Evolutionary conservation across 2,888 invertebrate species (phyloP).

Genomic region (Orchesellides sinensis): DNA sequence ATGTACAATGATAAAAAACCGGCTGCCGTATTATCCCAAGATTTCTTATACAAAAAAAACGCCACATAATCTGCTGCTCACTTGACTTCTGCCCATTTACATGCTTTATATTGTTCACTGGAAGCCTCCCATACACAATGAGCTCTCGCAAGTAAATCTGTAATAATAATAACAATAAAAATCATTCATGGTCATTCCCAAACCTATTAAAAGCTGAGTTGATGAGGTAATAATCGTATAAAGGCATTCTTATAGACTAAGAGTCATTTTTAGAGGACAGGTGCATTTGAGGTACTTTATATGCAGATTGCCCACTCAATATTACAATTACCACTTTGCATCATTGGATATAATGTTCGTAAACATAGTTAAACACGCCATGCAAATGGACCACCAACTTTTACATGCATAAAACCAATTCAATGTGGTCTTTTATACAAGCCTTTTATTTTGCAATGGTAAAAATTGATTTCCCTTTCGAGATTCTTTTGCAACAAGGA

Average conservation of each 20-base stretch:
- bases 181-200: constrained; percentile 53
- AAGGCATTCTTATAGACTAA: not conserved
- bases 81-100: too few species aligned
- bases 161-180: constrained; percentile 59
- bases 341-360: too few species aligned
- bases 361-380: constrained; percentile 19
- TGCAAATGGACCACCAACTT: constrained; percentile 24
- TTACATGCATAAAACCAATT: not conserved
- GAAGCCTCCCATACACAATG: too few species aligned
- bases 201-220: constrained; percentile 52
- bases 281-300: constrained; percentile 17
- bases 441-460: too few species aligned
- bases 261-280: not conserved
- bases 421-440: not conserved
- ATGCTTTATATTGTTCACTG: too few species aligned
- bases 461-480: too few species aligned
- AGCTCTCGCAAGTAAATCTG: too few species aligned
- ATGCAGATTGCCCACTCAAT: constrained; percentile 48
- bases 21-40: too few species aligned
- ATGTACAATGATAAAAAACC: too few species aligned
- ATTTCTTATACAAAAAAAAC: too few species aligned
- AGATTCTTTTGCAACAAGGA: too few species aligned
- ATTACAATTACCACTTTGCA: constrained; percentile 39
- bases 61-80: too few species aligned
- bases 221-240: constrained; percentile 57